A percentile compares a stretch with the other conserved stretches of the same genome.
These are phyloP conservation scores for Apostichopus japonicus DNA, from an alignment of 35 echinoderm and acorn worm genomes.

Conservation along the genomic window DNA sequence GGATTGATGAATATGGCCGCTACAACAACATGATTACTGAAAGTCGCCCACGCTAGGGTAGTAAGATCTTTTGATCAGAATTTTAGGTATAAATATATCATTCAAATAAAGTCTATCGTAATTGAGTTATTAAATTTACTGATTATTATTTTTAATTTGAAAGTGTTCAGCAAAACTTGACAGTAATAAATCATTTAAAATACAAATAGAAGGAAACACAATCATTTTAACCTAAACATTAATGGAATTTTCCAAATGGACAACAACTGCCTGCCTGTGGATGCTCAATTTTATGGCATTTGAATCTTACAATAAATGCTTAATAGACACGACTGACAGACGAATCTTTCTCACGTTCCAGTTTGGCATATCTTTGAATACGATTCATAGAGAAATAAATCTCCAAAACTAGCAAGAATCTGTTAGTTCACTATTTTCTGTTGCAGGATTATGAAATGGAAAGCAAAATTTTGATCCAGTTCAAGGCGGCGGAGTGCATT, in stretches of 20 bases:
- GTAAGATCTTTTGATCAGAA: not conserved
- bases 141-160: not conserved
- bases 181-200: not conserved
- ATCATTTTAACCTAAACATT: not conserved
- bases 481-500: not conserved
- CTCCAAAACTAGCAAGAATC: too few species aligned
- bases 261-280: not conserved
- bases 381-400: too few species aligned
- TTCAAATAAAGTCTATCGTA: not conserved
- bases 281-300: not conserved
- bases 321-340: not conserved
- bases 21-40: constrained; percentile 43
- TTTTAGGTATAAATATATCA: not conserved
- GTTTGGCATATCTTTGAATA: too few species aligned
- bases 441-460: too few species aligned
- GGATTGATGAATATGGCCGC: constrained; percentile 26
- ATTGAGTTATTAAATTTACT: not conserved
- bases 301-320: constrained; percentile 9
- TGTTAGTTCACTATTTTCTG: too few species aligned
- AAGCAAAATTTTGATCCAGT: not conserved
- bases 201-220: not conserved
- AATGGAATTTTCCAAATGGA: not conserved
- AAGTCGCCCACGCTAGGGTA: constrained; percentile 37
- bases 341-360: too few species aligned
- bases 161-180: not conserved